These are phyloP conservation scores for Pelobates fuscus DNA, from an alignment of 2,113 vertebrate species.

Conservation along the genomic window DNA sequence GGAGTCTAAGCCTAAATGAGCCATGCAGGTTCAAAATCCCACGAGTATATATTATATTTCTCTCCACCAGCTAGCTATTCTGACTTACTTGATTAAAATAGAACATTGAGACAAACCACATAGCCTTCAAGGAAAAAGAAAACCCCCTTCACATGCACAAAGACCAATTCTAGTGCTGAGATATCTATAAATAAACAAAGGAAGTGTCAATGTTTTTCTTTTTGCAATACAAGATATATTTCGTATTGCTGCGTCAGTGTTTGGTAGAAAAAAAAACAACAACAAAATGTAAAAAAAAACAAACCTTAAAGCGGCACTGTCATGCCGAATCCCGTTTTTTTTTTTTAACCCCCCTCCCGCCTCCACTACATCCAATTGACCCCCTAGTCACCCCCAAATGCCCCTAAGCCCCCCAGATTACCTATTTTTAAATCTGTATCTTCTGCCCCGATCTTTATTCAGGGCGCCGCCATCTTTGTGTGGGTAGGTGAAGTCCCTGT, in stretches of 20 bases:
- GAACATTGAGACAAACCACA: constrained; percentile 4
- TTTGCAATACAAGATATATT: neutral
- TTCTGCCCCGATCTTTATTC: too few species aligned
- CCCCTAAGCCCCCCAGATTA: too few species aligned
- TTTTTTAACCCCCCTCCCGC: too few species aligned
- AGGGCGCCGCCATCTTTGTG: too few species aligned
- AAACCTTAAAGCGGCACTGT: too few species aligned
- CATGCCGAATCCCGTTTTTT: too few species aligned
- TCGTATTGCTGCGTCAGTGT: constrained; percentile 2
- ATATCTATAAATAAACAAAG: neutral
- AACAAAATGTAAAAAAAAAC: too few species aligned
- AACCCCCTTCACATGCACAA: neutral
- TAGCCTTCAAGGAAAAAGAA: constrained; percentile 3
- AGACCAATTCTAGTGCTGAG: neutral
- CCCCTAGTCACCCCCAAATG: too few species aligned
- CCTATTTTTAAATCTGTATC: too few species aligned
- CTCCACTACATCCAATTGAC: too few species aligned
- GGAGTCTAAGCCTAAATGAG: neutral
- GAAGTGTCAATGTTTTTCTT: constrained; percentile 50
- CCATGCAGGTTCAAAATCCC: constrained; percentile 3
- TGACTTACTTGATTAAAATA: constrained; percentile 20
- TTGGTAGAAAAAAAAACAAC: too few species aligned
- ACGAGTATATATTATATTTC: constrained; percentile 26
- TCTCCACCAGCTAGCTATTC: constrained; percentile 15
- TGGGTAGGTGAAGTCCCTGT: too few species aligned